phyloP scores from a whole-genome alignment of 2,888 invertebrate species.

The Phaedon cochleariae region DNA sequence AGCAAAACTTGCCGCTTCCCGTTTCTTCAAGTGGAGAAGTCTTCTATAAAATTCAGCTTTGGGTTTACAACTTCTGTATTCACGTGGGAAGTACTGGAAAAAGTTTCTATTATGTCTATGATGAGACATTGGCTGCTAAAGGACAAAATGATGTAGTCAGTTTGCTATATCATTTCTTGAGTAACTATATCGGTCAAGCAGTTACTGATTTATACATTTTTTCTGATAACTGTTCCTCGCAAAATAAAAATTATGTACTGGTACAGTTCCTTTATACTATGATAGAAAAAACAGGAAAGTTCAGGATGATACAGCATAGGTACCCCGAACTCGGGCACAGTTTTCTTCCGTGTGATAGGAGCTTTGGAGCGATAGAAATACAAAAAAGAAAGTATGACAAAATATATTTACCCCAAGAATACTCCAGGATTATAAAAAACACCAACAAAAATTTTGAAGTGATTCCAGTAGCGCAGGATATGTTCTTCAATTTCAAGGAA shows the following conservation, averaged over 20 bases:
- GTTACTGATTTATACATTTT: conserved; percentile 19
- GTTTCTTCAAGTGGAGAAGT: conserved; percentile 19
- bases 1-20: conserved; percentile 25
- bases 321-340: too few relatives aligned
- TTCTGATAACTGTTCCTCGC: conserved; percentile 20
- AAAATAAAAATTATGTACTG: conserved; percentile 18
- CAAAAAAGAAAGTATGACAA: too few relatives aligned
- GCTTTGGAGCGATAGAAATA: too few relatives aligned
- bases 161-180: too few relatives aligned
- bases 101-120: conserved; percentile 24
- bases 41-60: conserved; percentile 29
- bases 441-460: too few relatives aligned
- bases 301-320: too few relatives aligned
- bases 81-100: conserved; percentile 19
- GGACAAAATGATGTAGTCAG: neutral
- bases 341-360: too few relatives aligned
- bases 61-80: conserved; percentile 26
- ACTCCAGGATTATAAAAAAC: too few relatives aligned
- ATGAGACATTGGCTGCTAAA: conserved; percentile 29
- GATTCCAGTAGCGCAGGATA: too few relatives aligned
- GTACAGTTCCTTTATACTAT: conserved; percentile 19
- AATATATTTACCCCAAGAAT: too few relatives aligned
- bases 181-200: too few relatives aligned
- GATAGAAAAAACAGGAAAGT: conserved; percentile 15
- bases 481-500: too few relatives aligned